These are phyloP conservation scores for Cotesia glomerata DNA, from an alignment of 1,140 invertebrate species.

Conservation along the genomic window DNA sequence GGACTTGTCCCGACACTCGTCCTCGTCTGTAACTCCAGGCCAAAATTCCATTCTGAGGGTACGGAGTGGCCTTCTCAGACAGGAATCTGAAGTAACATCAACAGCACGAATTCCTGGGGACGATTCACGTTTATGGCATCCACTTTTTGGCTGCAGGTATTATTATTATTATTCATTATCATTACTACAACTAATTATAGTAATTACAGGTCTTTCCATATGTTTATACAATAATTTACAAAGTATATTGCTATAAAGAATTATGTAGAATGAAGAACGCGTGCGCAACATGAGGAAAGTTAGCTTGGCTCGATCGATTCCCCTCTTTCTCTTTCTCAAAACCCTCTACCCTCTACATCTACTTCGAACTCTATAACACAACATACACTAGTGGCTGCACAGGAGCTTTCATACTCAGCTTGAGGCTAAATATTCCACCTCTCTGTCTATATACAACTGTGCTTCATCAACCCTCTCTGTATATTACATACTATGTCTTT, in stretches of 20 bases:
- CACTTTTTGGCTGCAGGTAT: conserved; percentile 72
- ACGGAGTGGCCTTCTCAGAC: conserved; percentile 53
- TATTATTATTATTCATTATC: conserved; percentile 27
- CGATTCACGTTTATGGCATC: conserved; percentile 72
- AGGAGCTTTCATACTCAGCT: background rate
- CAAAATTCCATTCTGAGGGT: conserved; percentile 46
- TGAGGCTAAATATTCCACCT: conserved; percentile 5
- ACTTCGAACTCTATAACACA: too few relatives aligned
- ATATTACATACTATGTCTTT: background rate
- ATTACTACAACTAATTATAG: background rate
- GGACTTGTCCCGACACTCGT: conserved; percentile 50
- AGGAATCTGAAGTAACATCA: conserved; percentile 59
- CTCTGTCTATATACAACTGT: background rate
- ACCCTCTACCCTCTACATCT: background rate
- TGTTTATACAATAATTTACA: background rate
- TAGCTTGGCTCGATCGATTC: background rate
- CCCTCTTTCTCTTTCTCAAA: conserved; percentile 4
- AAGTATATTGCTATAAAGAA: background rate
- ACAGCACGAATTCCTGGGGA: conserved; percentile 52
- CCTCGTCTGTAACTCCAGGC: conserved; percentile 39
- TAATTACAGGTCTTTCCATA: background rate
- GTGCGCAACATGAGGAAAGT: background rate
- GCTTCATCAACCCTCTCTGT: conserved; percentile 15
- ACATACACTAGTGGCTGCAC: background rate
- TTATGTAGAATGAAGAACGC: background rate